Evolutionary conservation across 2,113 vertebrate genomes (phyloP).

Genomic region (Macroglossus sobrinus): DNA sequence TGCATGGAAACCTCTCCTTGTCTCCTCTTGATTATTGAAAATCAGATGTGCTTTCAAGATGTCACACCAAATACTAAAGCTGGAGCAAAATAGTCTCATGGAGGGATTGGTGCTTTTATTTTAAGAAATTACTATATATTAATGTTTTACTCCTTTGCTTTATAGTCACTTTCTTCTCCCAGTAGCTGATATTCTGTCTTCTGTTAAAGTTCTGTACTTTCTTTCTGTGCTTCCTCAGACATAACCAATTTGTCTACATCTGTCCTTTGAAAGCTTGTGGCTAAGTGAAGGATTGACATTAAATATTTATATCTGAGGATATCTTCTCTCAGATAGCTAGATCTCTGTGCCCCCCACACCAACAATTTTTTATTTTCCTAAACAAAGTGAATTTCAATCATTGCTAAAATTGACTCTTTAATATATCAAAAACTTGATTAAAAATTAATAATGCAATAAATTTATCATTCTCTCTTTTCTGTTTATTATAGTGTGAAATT

Average conservation of each 20-base stretch:
- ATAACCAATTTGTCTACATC: neutral
- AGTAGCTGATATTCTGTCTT: neutral
- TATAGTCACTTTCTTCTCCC: neutral
- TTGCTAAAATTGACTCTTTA: neutral
- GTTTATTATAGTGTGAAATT: constrained; percentile 80
- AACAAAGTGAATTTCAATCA: neutral
- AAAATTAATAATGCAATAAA: neutral
- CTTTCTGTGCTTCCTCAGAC: neutral
- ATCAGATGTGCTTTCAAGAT: neutral
- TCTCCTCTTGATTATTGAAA: neutral
- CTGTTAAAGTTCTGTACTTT: neutral
- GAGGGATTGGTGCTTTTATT: neutral
- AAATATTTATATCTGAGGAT: neutral
- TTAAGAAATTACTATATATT: neutral
- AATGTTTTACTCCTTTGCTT: neutral
- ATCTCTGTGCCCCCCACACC: neutral
- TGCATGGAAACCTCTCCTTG: neutral
- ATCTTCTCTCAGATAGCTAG: neutral
- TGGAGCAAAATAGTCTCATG: neutral
- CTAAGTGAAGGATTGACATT: neutral
- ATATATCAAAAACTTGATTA: neutral
- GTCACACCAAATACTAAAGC: neutral
- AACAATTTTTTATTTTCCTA: neutral
- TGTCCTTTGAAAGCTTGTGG: neutral
- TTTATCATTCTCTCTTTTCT: neutral